A percentile compares a stretch with the other conserved stretches of the same genome.
phyloP scores from a whole-genome alignment of 2,113 vertebrate species.

The Arenaria interpres region DNA sequence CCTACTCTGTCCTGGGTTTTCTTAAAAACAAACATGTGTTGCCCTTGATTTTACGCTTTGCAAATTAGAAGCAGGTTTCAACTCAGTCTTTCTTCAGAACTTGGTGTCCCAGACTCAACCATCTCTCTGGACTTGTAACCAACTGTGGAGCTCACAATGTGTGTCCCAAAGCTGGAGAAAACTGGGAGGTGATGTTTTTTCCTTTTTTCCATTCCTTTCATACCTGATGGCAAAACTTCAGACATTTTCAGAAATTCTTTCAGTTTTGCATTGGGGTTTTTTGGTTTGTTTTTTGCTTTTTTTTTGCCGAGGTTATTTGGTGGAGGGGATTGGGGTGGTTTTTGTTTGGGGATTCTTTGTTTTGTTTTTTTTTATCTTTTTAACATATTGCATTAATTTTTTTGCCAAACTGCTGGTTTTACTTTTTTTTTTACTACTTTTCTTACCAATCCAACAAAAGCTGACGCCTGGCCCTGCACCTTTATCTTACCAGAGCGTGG shows the following conservation, averaged over 20 bases:
- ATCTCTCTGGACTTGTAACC: background rate
- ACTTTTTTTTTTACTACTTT: background rate
- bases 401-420: background rate
- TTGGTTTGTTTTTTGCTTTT: background rate
- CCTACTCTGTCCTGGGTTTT: background rate
- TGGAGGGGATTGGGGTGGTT: background rate
- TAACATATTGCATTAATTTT: background rate
- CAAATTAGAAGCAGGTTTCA: background rate
- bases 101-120: background rate
- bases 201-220: background rate
- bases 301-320: background rate
- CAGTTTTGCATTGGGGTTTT: background rate
- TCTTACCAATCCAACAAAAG: background rate
- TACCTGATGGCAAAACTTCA: background rate
- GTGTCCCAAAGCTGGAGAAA: background rate
- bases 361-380: background rate
- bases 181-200: background rate
- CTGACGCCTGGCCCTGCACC: background rate
- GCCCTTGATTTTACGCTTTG: background rate
- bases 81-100: background rate
- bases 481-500: background rate
- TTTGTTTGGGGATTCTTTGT: background rate
- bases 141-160: rapidly evolving
- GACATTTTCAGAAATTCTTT: background rate
- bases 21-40: background rate